Base-by-base conservation (phyloP, 2,888 invertebrate species). In the Seira musarum region DNA sequence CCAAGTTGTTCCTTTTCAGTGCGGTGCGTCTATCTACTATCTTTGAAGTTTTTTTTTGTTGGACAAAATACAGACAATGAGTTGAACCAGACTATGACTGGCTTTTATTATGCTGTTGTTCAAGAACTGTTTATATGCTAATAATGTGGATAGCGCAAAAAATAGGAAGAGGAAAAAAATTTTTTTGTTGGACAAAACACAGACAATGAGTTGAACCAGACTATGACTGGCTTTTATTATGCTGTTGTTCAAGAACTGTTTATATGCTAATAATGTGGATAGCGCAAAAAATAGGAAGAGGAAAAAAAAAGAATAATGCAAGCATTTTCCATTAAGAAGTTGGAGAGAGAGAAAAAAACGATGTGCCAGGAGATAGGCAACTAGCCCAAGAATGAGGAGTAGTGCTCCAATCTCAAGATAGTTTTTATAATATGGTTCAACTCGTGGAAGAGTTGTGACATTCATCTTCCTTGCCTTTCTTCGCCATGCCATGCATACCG, bases 251-350 rank as follows among this genome's bases (percentile, higher is more conserved):
- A 30, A 66, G 66, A 66, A 66, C 74, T 74, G 74, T 74, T 74
- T 67, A 74, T 67, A 74, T 74, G 74, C 67, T 74, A 74, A 74
- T 67, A 74, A 74, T 74, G 74, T 67, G 74, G 61, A 67, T 53
- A n/a, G n/a, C n/a, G n/a, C n/a, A n/a, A n/a, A n/a, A n/a, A 67
- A 17, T 65, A 57, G 49, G 21, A 46, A 65, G 61, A 60, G 40
- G n/a, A 46, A 35, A 71, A 8, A 22, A 19, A 19, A 46, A 17
- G 63, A n/a, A n/a, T n/a, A 40, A 67, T 67, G 61, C 67, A 67
- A 66, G 67, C 60, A 66, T 74, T 74, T 74, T 40, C 74, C 74
- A 67, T 74, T 53, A 66, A 35, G 22, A 73, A 22, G 13, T 17
- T 24, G 57, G 40, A 24, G n/a, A 73, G 17, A 19, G 71, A 64